These are phyloP conservation scores for Lysandra coridon DNA, from an alignment of 2,888 invertebrate genomes.

Conservation along the genomic window DNA sequence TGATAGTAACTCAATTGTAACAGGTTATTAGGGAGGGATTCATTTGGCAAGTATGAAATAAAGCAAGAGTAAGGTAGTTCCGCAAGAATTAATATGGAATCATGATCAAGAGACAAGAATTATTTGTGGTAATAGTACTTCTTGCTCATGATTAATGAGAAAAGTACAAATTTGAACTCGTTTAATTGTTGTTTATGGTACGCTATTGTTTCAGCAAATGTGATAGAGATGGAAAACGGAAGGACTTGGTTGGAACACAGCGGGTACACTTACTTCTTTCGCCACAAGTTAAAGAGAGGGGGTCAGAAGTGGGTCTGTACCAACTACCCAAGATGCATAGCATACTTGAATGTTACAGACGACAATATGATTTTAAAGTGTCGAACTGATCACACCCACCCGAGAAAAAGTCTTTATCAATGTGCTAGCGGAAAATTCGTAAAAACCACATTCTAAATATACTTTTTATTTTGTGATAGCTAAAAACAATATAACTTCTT, in stretches of 20 bases:
- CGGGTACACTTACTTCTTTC: conserved; percentile 46
- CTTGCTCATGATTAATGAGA: too few species aligned
- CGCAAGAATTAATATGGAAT: neutral
- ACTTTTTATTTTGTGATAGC: neutral
- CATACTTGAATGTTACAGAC: conserved; percentile 48
- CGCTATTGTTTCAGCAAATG: conserved; percentile 38
- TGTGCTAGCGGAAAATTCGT: conserved; percentile 48
- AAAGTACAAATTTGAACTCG: neutral
- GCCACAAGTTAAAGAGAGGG: conserved; percentile 40
- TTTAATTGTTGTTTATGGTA: neutral
- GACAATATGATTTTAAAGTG: conserved; percentile 43
- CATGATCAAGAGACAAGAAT: too few species aligned
- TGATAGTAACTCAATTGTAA: neutral
- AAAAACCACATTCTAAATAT: neutral
- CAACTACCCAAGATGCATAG: conserved; percentile 44
- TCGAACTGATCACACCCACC: conserved; percentile 45
- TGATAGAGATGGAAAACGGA: conserved; percentile 42
- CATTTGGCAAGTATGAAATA: neutral
- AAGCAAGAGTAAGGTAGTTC: neutral
- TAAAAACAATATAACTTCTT: neutral
- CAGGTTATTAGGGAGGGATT: neutral
- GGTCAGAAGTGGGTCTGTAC: conserved; percentile 47
- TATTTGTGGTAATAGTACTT: too few species aligned
- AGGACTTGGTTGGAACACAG: conserved; percentile 42
- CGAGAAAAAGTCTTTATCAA: conserved; percentile 40